These are phyloP conservation scores for Musca domestica DNA, from an alignment of 1,140 invertebrate species.

Conservation along the genomic window DNA sequence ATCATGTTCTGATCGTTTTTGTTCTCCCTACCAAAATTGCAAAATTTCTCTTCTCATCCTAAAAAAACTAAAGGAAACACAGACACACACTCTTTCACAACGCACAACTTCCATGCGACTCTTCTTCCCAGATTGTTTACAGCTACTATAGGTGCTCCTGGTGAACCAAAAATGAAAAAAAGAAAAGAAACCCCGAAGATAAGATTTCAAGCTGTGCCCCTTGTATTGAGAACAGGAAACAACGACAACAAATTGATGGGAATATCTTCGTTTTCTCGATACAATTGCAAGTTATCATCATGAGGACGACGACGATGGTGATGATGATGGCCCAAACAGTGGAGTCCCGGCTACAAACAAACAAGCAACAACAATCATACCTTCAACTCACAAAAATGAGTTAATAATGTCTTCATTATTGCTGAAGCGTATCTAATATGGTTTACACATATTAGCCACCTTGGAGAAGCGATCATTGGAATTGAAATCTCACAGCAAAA, in stretches of 20 bases:
- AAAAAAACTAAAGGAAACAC: too few species aligned
- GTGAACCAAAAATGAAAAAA: neutral
- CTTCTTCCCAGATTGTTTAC: slow-evolving; percentile 1
- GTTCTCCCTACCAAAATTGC: too few species aligned
- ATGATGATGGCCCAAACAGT: neutral
- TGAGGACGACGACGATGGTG: neutral
- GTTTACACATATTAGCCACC: slow-evolving; percentile 51
- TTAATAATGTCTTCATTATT: slow-evolving; percentile 54
- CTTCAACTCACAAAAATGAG: slow-evolving; percentile 38
- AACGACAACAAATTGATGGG: slow-evolving; percentile 14
- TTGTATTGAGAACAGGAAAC: slow-evolving; percentile 7
- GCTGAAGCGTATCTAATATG: slow-evolving; percentile 51
- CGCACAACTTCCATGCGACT: slow-evolving; percentile 1
- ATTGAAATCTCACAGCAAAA: neutral
- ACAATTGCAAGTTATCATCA: neutral
- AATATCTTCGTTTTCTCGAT: neutral
- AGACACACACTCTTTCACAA: too few species aligned
- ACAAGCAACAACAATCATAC: neutral
- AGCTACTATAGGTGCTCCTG: slow-evolving; percentile 1
- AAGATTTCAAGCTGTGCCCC: slow-evolving; percentile 10
- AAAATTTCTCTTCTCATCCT: too few species aligned
- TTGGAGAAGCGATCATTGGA: slow-evolving; percentile 4
- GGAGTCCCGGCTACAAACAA: neutral
- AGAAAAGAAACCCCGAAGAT: neutral
- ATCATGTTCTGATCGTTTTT: too few species aligned